Evolutionary conservation across 2,113 vertebrate species (phyloP).

Genomic region (Aegithalos caudatus): DNA sequence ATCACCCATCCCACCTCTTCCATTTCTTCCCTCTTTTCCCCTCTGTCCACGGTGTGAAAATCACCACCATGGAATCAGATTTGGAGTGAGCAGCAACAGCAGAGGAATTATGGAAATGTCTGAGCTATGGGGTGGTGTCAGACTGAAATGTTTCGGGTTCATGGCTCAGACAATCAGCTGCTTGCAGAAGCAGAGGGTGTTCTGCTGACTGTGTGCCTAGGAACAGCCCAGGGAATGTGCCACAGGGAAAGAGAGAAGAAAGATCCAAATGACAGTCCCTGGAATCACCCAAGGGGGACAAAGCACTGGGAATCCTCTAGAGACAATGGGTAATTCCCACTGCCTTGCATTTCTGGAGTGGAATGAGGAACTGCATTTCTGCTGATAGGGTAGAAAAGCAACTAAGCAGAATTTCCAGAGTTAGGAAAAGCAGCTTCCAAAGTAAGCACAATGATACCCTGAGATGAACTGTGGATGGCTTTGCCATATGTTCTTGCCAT

Average conservation of each 20-base stretch:
- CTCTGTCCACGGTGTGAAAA: too few species aligned
- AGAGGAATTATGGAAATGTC: too few species aligned
- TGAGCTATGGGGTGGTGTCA: too few species aligned
- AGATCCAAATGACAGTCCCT: neutral
- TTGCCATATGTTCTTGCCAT: neutral
- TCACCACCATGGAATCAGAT: too few species aligned
- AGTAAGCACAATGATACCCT: neutral
- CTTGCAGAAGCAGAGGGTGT: too few species aligned
- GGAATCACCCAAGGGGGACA: neutral
- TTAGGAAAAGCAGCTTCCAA: neutral
- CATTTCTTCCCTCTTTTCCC: too few species aligned
- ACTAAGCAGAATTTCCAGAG: neutral
- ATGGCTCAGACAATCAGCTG: too few species aligned
- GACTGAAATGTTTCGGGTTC: too few species aligned
- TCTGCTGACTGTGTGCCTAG: too few species aligned
- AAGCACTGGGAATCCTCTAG: neutral
- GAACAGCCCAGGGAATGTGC: too few species aligned
- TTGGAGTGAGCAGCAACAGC: too few species aligned
- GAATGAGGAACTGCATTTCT: neutral
- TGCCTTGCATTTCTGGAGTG: neutral
- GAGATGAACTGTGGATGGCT: neutral
- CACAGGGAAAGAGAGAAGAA: neutral
- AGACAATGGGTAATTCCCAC: neutral
- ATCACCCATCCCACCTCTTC: too few species aligned
- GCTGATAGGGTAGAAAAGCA: neutral